Evolutionary conservation across 2,888 invertebrate genomes (phyloP).

Genomic region (Nemotelus pantherinus): DNA sequence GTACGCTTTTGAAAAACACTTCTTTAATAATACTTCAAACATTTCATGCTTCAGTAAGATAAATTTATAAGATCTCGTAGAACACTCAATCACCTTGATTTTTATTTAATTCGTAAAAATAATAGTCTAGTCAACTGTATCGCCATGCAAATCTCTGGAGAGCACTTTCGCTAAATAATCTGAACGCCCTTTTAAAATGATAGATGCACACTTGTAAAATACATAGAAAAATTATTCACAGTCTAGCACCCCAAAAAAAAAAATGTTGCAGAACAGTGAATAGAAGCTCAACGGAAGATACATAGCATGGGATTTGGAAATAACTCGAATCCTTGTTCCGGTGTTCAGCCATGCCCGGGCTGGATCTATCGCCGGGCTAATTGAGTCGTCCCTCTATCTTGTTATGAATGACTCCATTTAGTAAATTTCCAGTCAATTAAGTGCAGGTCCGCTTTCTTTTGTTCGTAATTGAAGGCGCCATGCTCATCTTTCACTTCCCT

Average conservation of each 20-base stretch:
- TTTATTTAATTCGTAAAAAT: background rate
- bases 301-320: too few species aligned
- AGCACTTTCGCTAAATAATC: slow-evolving; percentile 30
- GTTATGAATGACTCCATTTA: slow-evolving; percentile 53
- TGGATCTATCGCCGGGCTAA: slow-evolving; percentile 29
- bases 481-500: slow-evolving; percentile 45
- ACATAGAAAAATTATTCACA: slow-evolving; percentile 39
- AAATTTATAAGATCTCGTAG: too few species aligned
- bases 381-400: slow-evolving; percentile 42
- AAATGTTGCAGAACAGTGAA: slow-evolving; percentile 5
- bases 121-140: background rate
- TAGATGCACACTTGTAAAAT: slow-evolving; percentile 9
- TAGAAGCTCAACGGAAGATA: background rate
- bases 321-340: background rate
- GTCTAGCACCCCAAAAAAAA: slow-evolving; percentile 38
- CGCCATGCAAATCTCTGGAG: slow-evolving; percentile 8
- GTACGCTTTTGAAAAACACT: too few species aligned
- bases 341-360: background rate
- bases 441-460: slow-evolving; percentile 50
- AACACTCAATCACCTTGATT: too few species aligned
- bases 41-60: too few species aligned
- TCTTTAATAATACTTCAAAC: too few species aligned
- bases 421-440: slow-evolving; percentile 55
- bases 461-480: slow-evolving; percentile 42
- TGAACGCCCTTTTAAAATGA: background rate